Conservation (phyloP, 2,797 vertebrate species). For the Mallotus villosus region DNA sequence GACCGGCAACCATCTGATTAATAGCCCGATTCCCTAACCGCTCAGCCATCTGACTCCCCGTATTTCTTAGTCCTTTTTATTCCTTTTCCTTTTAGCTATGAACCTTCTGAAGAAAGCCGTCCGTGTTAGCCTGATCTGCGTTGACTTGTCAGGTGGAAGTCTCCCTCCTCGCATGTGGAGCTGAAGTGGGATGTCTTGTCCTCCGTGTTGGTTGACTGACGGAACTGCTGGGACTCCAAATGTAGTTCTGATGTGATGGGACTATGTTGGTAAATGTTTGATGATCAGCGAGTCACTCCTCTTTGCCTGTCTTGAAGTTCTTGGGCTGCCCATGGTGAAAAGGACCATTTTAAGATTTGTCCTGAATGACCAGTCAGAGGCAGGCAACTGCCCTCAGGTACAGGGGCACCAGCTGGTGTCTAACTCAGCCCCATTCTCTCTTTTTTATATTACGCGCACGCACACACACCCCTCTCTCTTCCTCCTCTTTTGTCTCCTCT, state of each 20-base stretch:
- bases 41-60: too few species aligned
- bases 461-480: not conserved
- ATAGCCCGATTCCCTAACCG: too few species aligned
- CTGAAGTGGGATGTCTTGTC: constrained; percentile 42
- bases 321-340: constrained; percentile 40
- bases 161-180: constrained; percentile 1
- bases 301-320: constrained; percentile 36
- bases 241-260: constrained; percentile 60
- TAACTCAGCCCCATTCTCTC: too few species aligned
- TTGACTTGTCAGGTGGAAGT: constrained; percentile 19
- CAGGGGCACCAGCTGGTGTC: constrained; percentile 31
- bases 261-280: constrained; percentile 68
- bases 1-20: too few species aligned
- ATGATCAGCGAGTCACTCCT: constrained; percentile 60
- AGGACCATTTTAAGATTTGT: constrained; percentile 50
- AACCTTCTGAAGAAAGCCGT: not conserved
- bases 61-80: not conserved
- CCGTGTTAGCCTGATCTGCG: constrained; percentile 20
- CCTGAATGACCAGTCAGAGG: constrained; percentile 30
- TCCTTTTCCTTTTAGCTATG: not conserved
- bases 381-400: constrained; percentile 59
- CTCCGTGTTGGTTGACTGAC: constrained; percentile 54
- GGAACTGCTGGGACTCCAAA: constrained; percentile 67
- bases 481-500: not conserved
- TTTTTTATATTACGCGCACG: not conserved